Conservation (phyloP, 1,140 invertebrate species). For the Agrypnia vestita region DNA sequence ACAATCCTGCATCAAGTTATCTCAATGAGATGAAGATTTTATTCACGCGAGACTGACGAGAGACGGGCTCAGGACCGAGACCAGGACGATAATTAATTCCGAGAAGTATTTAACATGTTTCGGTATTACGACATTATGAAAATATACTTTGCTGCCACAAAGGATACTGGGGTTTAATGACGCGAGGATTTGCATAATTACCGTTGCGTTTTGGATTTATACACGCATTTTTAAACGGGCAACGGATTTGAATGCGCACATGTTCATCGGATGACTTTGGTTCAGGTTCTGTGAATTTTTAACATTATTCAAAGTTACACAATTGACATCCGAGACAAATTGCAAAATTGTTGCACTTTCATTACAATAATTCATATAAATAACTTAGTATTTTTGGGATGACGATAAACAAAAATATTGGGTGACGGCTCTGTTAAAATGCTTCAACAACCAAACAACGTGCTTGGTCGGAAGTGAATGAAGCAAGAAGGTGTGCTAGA, state of each 20-base stretch:
- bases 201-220: slow-evolving; percentile 48
- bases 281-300: not conserved
- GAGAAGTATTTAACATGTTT: slow-evolving; percentile 51
- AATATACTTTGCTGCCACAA: slow-evolving; percentile 34
- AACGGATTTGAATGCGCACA: slow-evolving; percentile 11
- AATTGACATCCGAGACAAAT: too few relatives aligned
- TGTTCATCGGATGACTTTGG: slow-evolving; percentile 1
- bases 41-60: slow-evolving; percentile 32
- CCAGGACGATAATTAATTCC: slow-evolving; percentile 52
- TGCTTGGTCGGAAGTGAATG: too few relatives aligned
- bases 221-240: slow-evolving; percentile 36
- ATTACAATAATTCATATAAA: too few relatives aligned
- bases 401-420: too few relatives aligned
- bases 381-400: too few relatives aligned
- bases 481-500: too few relatives aligned
- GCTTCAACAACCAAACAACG: too few relatives aligned
- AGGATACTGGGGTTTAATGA: slow-evolving; percentile 38
- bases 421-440: too few relatives aligned
- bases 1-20: slow-evolving; percentile 34
- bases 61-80: not conserved
- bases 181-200: slow-evolving; percentile 53
- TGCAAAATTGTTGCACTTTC: too few relatives aligned
- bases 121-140: slow-evolving; percentile 37
- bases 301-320: too few relatives aligned
- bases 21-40: slow-evolving; percentile 50